phyloP scores from a whole-genome alignment of 2,797 vertebrate genomes.

The Tangara arthus region DNA sequence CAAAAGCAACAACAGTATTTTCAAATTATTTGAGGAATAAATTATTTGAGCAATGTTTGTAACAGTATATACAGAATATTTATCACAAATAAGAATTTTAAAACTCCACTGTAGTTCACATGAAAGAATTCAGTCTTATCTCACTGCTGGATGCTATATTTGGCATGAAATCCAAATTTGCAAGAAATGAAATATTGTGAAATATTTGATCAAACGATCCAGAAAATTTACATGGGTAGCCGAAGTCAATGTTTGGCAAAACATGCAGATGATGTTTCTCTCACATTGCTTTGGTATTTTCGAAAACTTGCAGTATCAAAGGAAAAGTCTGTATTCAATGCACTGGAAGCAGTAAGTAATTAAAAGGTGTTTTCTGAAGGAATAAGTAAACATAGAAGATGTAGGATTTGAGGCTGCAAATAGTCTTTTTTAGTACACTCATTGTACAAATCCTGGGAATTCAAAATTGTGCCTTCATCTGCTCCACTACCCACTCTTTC shows the following conservation, averaged over 20 bases:
- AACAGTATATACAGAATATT: slow-evolving; percentile 11
- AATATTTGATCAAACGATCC: slow-evolving; percentile 66
- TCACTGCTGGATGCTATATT: slow-evolving; percentile 62
- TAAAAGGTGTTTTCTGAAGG: background rate
- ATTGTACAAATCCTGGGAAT: background rate
- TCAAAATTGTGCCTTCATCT: background rate
- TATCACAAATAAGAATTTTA: slow-evolving; percentile 37
- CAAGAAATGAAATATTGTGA: slow-evolving; percentile 38
- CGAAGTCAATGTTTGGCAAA: slow-evolving; percentile 70
- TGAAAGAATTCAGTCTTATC: slow-evolving; percentile 61
- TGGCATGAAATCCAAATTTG: slow-evolving; percentile 56
- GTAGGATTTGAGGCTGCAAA: background rate
- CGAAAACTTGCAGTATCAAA: slow-evolving; percentile 57
- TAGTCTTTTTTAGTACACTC: background rate
- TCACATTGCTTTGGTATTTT: slow-evolving; percentile 63
- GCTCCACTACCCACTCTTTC: background rate
- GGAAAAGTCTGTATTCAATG: slow-evolving; percentile 13
- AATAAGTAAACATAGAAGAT: background rate
- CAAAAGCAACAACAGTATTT: background rate
- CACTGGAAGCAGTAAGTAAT: background rate
- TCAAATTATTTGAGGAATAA: background rate
- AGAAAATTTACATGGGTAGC: slow-evolving; percentile 66
- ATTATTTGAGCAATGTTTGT: background rate
- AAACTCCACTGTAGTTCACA: slow-evolving; percentile 11
- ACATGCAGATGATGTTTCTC: slow-evolving; percentile 39